phyloP scores from a whole-genome alignment of 2,888 invertebrate species.

The Morinoia aosen region DNA sequence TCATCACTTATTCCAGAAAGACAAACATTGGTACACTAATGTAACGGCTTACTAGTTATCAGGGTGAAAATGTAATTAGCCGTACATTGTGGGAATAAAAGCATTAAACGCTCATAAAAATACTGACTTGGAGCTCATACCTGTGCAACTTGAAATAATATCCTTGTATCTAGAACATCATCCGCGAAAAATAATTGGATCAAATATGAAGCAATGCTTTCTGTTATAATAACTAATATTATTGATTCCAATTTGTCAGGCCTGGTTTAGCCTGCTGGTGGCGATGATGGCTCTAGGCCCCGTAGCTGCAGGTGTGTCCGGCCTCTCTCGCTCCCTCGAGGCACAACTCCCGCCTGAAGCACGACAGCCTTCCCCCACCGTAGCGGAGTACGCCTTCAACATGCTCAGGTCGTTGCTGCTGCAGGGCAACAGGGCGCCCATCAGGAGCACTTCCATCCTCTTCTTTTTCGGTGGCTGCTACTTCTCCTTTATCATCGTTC shows the following conservation, averaged over 20 bases:
- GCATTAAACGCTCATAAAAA: too few species aligned
- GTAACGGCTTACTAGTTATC: too few species aligned
- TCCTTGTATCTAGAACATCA: not conserved
- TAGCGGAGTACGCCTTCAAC: not conserved
- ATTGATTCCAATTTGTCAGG: not conserved
- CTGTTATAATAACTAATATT: not conserved
- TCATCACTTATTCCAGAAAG: too few species aligned
- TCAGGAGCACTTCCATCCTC: not conserved
- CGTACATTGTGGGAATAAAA: too few species aligned
- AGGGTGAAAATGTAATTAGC: too few species aligned
- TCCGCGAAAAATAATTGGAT: not conserved
- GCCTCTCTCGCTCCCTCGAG: not conserved
- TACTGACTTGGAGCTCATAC: too few species aligned
- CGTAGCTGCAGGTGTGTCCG: not conserved
- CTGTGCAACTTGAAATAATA: too few species aligned
- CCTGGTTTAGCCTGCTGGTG: not conserved
- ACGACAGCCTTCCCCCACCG: not conserved
- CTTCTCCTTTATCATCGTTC: constrained; percentile 29
- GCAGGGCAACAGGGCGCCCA: constrained; percentile 16
- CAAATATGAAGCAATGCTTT: not conserved
- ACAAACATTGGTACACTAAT: too few species aligned
- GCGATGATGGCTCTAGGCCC: not conserved
- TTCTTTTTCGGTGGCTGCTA: not conserved
- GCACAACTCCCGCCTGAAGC: not conserved
- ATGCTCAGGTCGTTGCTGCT: constrained; percentile 30